A percentile compares a stretch with the other conserved stretches of the same genome.
These are phyloP conservation scores for Toxotes jaculatrix DNA, from an alignment of 2,113 vertebrate genomes.

Conservation along the genomic window DNA sequence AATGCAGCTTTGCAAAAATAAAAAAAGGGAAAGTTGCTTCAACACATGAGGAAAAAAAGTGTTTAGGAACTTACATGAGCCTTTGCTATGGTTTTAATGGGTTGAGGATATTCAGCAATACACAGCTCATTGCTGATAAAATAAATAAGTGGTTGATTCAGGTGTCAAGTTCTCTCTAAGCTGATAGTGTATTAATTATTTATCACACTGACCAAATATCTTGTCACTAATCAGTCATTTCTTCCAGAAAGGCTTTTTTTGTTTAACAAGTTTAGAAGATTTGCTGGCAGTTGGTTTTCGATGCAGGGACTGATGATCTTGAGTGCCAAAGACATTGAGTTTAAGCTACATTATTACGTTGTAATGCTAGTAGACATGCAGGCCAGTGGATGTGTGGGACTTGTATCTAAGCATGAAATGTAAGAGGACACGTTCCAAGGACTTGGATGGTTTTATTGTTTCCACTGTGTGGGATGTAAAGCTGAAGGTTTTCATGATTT, in stretches of 20 bases:
- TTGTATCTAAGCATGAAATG: background rate
- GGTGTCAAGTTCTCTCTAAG: background rate
- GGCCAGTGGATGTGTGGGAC: background rate
- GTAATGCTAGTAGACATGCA: background rate
- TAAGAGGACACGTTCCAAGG: constrained; percentile 6
- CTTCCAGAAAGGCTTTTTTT: background rate
- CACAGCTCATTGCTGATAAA: background rate
- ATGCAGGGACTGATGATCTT: background rate
- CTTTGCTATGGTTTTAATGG: background rate
- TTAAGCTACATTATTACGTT: background rate
- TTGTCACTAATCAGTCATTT: constrained; percentile 9
- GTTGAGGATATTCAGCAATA: background rate
- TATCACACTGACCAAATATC: constrained; percentile 18
- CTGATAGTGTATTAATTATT: background rate
- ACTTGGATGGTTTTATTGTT: constrained; percentile 46
- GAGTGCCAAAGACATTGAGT: background rate
- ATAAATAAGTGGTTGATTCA: constrained; percentile 10
- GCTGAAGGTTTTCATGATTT: constrained; percentile 12
- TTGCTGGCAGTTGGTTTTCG: background rate
- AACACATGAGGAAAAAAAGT: background rate
- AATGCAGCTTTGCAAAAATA: background rate
- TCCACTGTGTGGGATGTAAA: constrained; percentile 79
- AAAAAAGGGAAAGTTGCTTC: background rate
- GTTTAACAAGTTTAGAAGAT: background rate
- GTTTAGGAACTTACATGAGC: constrained; percentile 9